Base-by-base conservation (phyloP, 2,113 vertebrate species). In the Pandion haliaetus region DNA sequence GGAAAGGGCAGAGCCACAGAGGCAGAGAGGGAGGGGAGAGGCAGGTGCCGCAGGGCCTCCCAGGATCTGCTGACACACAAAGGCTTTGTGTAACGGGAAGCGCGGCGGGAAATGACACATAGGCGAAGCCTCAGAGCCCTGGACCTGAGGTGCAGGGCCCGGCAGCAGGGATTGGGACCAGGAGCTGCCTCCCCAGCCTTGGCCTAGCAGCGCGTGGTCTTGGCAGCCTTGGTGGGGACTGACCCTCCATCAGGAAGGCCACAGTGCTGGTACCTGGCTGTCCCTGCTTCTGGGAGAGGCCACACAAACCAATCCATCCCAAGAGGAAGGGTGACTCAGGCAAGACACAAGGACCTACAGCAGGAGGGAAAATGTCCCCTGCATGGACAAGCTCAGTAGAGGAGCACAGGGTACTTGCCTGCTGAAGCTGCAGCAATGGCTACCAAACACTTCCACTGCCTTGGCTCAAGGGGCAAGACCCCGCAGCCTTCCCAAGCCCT, bases 1-100 rank as follows among this genome's bases (percentile, higher is more conserved):
- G 95, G 88, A 97, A 97, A 95, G 66, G 87, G 95, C 92, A 95
- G 95, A 94, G 94, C 80, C 91, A 63, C 44, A n/a, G 82, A 72
- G 78, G 58, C 45, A 8, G 91, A 29, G 93, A 86, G 79, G 67
- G 82, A 81, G 82, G 82, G 82, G 79, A 95, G 42, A 88, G 81
- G 89, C 97, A 97, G 95, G 96, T 96, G 96, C 95, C 77, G 34
- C 59, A 2, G 81, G 95, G 95, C 81, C 93, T 86, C 93, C 80
- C 81, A 78, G 77, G 86, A 74, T 38, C 86, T 72, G 78, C 61
- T 49, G 82, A 74, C 80, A 90, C 84, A 95, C 92, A 93, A 73
- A 91, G 93, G 62, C 94, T 92, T 88, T 82, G 93, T 96, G 40
- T 76, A 50, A 88, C 38, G 80, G 91, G 92, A 95, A 95, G 36